phyloP scores from a whole-genome alignment of 2,888 invertebrate species.

The Mesorhabditis spiculigera region DNA sequence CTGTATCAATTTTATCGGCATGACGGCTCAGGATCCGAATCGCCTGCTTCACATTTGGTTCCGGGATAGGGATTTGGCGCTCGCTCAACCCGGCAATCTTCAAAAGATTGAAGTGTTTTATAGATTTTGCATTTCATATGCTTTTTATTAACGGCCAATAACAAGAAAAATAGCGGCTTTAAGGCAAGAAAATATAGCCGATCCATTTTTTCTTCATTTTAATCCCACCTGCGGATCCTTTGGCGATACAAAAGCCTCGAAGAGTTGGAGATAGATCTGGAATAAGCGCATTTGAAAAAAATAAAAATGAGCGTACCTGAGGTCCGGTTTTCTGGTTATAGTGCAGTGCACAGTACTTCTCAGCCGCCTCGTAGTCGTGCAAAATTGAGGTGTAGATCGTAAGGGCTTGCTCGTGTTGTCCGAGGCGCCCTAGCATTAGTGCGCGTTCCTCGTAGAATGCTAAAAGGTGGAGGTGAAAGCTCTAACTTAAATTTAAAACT shows the following conservation, averaged over 20 bases:
- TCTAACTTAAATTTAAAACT: neutral
- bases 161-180: too few relatives aligned
- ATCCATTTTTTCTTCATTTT: too few relatives aligned
- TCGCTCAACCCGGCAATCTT: constrained; percentile 20
- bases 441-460: constrained; percentile 86
- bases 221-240: constrained; percentile 61
- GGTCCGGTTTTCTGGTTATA: constrained; percentile 30
- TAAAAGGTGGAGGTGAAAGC: constrained; percentile 46
- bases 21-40: constrained; percentile 77
- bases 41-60: constrained; percentile 77
- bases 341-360: constrained; percentile 71
- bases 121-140: too few relatives aligned
- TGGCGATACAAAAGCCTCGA: constrained; percentile 67
- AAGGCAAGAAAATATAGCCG: too few relatives aligned
- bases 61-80: constrained; percentile 57
- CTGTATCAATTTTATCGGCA: constrained; percentile 78
- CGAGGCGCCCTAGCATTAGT: constrained; percentile 83
- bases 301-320: neutral
- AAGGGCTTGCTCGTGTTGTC: constrained; percentile 82
- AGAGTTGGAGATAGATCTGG: constrained; percentile 69
- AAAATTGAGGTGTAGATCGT: constrained; percentile 85
- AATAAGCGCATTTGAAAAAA: constrained; percentile 14
- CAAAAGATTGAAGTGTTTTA: constrained; percentile 57
- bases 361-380: constrained; percentile 77
- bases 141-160: too few relatives aligned